Base-by-base conservation (phyloP, 2,113 vertebrate species). In the Amazona vittata region DNA sequence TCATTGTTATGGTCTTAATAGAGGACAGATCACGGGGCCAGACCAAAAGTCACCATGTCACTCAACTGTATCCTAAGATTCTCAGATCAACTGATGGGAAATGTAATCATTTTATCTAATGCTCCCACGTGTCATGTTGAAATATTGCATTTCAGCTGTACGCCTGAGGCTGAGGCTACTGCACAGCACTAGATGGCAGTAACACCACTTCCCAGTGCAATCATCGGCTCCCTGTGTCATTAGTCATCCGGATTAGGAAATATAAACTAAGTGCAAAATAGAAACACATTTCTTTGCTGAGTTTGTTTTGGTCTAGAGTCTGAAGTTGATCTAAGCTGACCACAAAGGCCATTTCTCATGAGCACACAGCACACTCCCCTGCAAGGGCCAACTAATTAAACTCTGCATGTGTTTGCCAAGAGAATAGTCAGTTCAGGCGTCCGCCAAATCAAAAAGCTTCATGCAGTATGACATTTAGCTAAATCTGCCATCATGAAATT, bases 141-240 rank as follows among this genome's bases (percentile, higher is more conserved):
- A 41, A 15, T 15, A 4, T 1, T 7, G 3, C 12, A 25, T 60
- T 50, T 5, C 44, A 19, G 53, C 7, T 31, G 41, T 2, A 1
- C 0, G 46, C 39, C 39, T 37, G 29, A 6, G 9, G 86, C 77
- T 67, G 79, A 68, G 21, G 3, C 57, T 68, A 18, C 28, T 41
- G 10, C 53, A 5, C 5, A 86, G 91, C 97, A 76, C 96, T 97
- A 97, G 97, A 55, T 96, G 97, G 97, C 96, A 96, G 83, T 76
- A 69, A 69, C 74, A 69, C 70, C 53, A 31, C 81, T 80, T 83
- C 22, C 39, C 57, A 49, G 31, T 43, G 68, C 69, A 80, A 52
- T 9, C 63, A 52, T 28, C 10, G 9, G 2, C 63, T 26, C 53
- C 1, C 7, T 9, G 50, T 20, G 29, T 4, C 78, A 1, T 39